Conservation (phyloP, 2,113 vertebrate genomes). For the Mionectes macconnelli region DNA sequence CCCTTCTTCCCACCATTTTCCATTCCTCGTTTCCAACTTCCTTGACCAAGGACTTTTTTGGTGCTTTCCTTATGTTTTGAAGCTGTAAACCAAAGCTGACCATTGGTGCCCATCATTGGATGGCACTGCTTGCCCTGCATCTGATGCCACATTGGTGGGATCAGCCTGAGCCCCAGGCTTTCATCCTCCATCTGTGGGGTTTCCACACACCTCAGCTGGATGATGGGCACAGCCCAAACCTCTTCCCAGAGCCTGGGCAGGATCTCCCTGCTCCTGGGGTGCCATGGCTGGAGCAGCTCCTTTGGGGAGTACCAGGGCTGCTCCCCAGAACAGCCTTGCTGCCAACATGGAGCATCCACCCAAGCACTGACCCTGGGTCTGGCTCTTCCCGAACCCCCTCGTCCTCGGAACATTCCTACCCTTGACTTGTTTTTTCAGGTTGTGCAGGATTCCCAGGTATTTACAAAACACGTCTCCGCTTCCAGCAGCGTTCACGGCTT, state of each 20-base stretch:
- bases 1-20: neutral
- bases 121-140: neutral
- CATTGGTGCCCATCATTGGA: rapidly evolving
- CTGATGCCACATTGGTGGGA: neutral
- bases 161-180: neutral
- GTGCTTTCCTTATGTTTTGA: neutral
- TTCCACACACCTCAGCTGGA: neutral
- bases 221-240: neutral
- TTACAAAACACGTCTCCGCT: neutral
- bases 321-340: neutral
- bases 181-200: neutral
- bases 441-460: neutral
- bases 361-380: neutral
- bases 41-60: neutral
- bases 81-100: neutral
- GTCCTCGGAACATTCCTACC: neutral
- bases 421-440: neutral
- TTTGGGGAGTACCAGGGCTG: neutral
- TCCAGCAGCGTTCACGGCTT: neutral
- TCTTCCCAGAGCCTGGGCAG: neutral
- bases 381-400: neutral
- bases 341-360: neutral
- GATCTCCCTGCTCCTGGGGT: neutral
- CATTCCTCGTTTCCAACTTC: neutral
- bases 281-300: neutral